Evolutionary conservation across 2,113 vertebrate species (phyloP).

Genomic region (Antechinus flavipes): DNA sequence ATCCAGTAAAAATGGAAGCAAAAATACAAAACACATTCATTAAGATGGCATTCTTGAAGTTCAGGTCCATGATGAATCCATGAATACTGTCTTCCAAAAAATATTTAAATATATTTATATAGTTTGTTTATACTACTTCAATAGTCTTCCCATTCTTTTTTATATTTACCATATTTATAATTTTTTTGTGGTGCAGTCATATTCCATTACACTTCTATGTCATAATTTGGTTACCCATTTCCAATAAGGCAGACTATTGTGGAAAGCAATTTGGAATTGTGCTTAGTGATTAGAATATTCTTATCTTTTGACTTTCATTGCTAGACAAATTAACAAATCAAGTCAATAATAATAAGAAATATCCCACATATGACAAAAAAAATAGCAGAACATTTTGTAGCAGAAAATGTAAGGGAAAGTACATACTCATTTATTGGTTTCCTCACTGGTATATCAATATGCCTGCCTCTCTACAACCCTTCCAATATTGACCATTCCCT

Average conservation of each 20-base stretch:
- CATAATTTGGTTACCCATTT: neutral
- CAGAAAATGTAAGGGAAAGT: neutral
- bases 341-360: neutral
- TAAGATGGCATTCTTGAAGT: neutral
- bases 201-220: neutral
- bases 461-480: neutral
- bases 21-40: neutral
- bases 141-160: neutral
- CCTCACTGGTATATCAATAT: neutral
- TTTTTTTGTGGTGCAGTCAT: neutral
- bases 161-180: neutral
- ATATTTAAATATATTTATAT: neutral
- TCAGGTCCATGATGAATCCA: neutral
- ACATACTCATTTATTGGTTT: neutral
- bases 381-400: neutral
- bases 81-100: neutral
- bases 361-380: neutral
- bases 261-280: neutral
- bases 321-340: neutral
- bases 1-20: neutral
- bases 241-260: neutral
- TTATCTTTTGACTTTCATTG: neutral
- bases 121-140: neutral
- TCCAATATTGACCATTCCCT: neutral
- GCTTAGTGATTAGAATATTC: neutral